Evolutionary conservation across 2,113 vertebrate species (phyloP), one percentile per base, ranked within the genome.

Genomic region (Lasiurus cinereus): DNA sequence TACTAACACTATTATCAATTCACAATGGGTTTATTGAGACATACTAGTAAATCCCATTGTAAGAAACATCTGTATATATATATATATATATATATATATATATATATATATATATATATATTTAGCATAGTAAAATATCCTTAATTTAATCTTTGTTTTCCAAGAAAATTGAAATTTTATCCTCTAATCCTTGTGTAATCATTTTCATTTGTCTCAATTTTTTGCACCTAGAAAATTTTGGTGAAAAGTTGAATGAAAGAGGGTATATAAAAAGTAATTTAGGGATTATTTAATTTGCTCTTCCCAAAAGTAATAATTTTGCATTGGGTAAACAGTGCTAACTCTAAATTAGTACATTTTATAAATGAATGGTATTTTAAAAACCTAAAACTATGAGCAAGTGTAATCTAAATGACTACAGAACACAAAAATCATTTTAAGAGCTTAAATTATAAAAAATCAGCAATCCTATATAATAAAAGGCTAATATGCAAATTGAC

Each of bases 221-320:
- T 92, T 92, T 85, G 13, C 2, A 91, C 11, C 66, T 4, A 88
- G 52, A 82, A 79, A 83, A 54, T 84, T 21, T 29, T 48, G 31
- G 22, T 36, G 39, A 95, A 96, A 95, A 83, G 27, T 48, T 16
- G 83, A 86, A n/a, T 79, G 10, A 83, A 84, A 94, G 9, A 52
- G 18, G 19, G 15, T 24, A n/a, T 39, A 52, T 46, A 84, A n/a
- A 21, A 8, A 72, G 24, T 39, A 96, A 88, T 62, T 64, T 50
- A 88, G 19, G 11, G 56, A 85, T 94, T 79, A 83, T 52, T 82
- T 83, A 74, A 93, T 56, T 62, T 88, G 21, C 36, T 56, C 83
- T 62, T 72, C 46, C 8, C 83, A 62, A 72, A 86, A 79, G 70
- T 74, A 54, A 79, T 74, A 62, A 93, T 84, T 85, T 78, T 93